Base-by-base conservation (phyloP, 2,113 vertebrate species). In the Plecturocebus donacophilus region DNA sequence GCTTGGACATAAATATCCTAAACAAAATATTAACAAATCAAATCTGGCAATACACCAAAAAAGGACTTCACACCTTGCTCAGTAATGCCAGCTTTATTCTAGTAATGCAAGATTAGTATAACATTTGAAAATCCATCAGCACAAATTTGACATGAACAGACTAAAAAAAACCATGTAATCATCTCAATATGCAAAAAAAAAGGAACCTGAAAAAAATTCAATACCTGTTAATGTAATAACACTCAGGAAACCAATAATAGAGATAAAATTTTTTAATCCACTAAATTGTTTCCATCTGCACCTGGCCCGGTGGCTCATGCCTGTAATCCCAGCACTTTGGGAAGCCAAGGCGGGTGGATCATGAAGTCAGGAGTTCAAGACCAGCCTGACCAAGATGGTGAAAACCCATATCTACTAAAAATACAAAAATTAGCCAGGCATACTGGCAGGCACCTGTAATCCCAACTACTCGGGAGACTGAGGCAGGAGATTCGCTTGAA, bases 21-120 rank as follows among this genome's bases (percentile, higher is more conserved):
- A 52, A 64, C n/a, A 92, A 94, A 91, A 52, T 84, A 58, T 17
- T 87, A 58, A 20, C 75, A 87, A 96, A 87, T 83, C 45, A 82
- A 70, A 82, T 17, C 8, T 56, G 87, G 27, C 32, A 94, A 70
- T 91, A 76, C 13, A 49, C 12, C 70, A 70, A 58, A 89, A 35
- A 89, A 35, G 17, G 17, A 40, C 10, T 32, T 64, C 58, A 64
- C 30, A 54, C 40, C 23, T 92, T 66, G 23, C 70, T 89, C 30
- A 66, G 30, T 47, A 91, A 87, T 91, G 35, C n/a, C 54, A 73
- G 19, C 19, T 80, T 89, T 66, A 56, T 80, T 88, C 75, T 35
- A 90, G 71, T 45, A 79, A 47, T 40, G 2, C 20, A 88, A 89
- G 45, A 92, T 89, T 66, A 92, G 21, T 25, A 8, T 80, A 85